phyloP scores from a whole-genome alignment of 2,797 vertebrate genomes.

The Danio jaintianensis region DNA sequence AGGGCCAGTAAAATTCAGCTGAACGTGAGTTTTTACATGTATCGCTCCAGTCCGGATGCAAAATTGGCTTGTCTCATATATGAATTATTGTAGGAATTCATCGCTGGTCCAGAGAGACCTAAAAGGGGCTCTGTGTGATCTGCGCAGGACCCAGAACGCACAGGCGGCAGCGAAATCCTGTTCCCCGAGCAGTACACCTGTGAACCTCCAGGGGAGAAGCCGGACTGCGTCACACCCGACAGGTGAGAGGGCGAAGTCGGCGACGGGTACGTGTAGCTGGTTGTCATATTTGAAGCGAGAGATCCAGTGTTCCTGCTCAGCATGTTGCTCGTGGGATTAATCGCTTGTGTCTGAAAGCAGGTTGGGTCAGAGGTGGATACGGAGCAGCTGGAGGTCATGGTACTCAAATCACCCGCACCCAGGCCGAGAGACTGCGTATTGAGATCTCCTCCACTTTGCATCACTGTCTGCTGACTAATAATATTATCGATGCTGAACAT shows the following conservation, averaged over 20 bases:
- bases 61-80: slow-evolving; percentile 91
- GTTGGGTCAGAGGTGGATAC: slow-evolving; percentile 77
- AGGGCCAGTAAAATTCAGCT: slow-evolving; percentile 57
- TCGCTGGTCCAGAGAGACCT: slow-evolving; percentile 76
- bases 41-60: slow-evolving; percentile 87
- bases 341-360: slow-evolving; percentile 81
- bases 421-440: slow-evolving; percentile 78
- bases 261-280: slow-evolving; percentile 79
- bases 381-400: slow-evolving; percentile 81
- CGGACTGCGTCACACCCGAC: slow-evolving; percentile 78
- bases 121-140: slow-evolving; percentile 89
- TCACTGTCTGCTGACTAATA: slow-evolving; percentile 86
- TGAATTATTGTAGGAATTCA: slow-evolving; percentile 84
- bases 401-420: slow-evolving; percentile 76
- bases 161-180: slow-evolving; percentile 80
- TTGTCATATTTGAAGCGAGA: slow-evolving; percentile 75
- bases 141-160: slow-evolving; percentile 81
- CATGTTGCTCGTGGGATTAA: slow-evolving; percentile 74
- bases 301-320: slow-evolving; percentile 74
- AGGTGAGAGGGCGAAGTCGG: slow-evolving; percentile 83
- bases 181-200: slow-evolving; percentile 85
- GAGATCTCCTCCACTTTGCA: slow-evolving; percentile 78
- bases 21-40: slow-evolving; percentile 80
- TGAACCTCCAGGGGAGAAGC: slow-evolving; percentile 82
- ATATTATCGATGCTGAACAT: slow-evolving; percentile 97